Evolutionary conservation across 2,113 vertebrate genomes (phyloP), one percentile per base, ranked within the genome.

Genomic region (Numida meleagris): DNA sequence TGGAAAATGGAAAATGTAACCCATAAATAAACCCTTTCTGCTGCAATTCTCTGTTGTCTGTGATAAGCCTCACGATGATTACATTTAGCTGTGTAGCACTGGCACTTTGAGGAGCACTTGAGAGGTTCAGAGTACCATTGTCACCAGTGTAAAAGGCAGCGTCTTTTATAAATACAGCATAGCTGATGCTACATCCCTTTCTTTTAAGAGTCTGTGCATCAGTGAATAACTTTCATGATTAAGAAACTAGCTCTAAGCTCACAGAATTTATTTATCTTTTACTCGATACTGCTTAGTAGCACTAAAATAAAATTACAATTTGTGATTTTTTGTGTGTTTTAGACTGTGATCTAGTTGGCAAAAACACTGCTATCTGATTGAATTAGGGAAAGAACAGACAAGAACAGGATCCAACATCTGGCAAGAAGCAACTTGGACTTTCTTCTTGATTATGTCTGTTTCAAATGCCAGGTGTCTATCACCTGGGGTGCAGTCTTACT

Each of bases 381-480:
- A 96, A 66, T 62, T 72, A 82, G 66, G 58, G 33, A 82, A 89
- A 95, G 42, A 91, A 90, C 38, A 93, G 91, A 66, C 93, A 95
- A 96, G 57, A 94, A 85, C 68, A 95, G 75, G 70, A 63, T 89
- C 38, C 53, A 92, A 75, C 90, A 97, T 97, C 92, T 97, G 95
- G 94, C 86, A 65, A 95, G 85, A 96, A 0, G 1, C 80, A 93
- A 90, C 67, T 81, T 96, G 78, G 88, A 84, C 70, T 91, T 96
- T 93, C 76, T 71, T 96, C 94, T 87, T 80, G 90, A 94, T 82
- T 82, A 61, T 79, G 61, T 94, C 87, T 79, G 58, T 91, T 93
- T 91, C 75, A 78, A 91, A 94, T 96, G 94, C 96, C 96, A 97
- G 96, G 89, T 97, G 91, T 95, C 95, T 88, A 94, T 97, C 92